These are phyloP conservation scores for Spheniscus mendiculus DNA, from an alignment of 2,113 vertebrate species.

Conservation along the genomic window DNA sequence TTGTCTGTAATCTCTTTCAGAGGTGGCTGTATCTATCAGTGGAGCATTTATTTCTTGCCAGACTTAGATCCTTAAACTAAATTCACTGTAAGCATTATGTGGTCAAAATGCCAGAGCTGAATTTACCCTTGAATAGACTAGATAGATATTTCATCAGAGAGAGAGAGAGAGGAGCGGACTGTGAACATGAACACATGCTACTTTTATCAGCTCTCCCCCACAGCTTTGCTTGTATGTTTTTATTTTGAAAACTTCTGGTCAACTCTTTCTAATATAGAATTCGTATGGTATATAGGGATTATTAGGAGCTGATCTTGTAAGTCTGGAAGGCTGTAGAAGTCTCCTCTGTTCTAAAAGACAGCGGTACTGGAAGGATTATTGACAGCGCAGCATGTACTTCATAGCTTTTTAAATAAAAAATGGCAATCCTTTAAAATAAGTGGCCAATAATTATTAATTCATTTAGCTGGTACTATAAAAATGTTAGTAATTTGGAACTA, in stretches of 20 bases:
- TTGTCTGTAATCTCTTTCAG: background rate
- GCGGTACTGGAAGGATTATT: background rate
- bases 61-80: background rate
- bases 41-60: background rate
- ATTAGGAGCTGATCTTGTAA: background rate
- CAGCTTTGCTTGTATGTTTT: background rate
- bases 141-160: background rate
- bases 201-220: background rate
- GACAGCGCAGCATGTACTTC: background rate
- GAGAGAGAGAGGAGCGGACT: background rate
- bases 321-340: background rate
- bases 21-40: background rate
- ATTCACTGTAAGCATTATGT: background rate
- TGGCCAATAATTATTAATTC: conserved; percentile 11
- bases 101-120: background rate
- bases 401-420: conserved; percentile 9
- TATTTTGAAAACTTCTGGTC: background rate
- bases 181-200: background rate
- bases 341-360: background rate
- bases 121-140: background rate
- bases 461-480: conserved; percentile 20
- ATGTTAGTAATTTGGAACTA: conserved; percentile 32
- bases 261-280: background rate
- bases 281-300: background rate
- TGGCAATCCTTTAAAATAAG: background rate